Evolutionary conservation across 2,888 invertebrate species (phyloP).

Genomic region (Trypoxylon attenuatum): DNA sequence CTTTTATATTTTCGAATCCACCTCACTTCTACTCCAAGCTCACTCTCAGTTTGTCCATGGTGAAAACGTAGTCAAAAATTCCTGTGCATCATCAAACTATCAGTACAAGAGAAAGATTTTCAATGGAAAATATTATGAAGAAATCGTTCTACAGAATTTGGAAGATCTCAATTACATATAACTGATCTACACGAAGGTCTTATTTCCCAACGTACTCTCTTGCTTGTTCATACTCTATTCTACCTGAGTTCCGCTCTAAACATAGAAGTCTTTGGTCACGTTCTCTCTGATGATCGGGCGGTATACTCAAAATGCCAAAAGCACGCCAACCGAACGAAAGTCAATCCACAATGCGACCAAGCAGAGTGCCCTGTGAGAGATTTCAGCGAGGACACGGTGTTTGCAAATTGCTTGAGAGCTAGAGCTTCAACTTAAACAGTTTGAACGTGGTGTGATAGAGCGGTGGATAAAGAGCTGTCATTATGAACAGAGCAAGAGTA

Average conservation of each 20-base stretch:
- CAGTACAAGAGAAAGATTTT: constrained; percentile 53
- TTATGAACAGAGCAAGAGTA: no score
- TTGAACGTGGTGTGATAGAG: no score
- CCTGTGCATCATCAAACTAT: constrained; percentile 70
- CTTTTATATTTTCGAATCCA: constrained; percentile 64
- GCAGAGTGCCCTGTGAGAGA: no score
- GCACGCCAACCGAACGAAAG: no score
- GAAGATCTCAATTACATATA: not conserved
- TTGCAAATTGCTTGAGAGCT: no score
- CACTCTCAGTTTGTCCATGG: constrained; percentile 71
- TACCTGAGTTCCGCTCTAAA: not conserved
- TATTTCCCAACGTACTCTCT: not conserved
- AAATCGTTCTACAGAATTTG: not conserved
- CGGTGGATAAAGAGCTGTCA: no score
- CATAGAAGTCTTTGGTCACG: not conserved
- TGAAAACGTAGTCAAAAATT: constrained; percentile 70
- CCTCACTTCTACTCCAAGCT: constrained; percentile 71
- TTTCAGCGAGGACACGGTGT: no score
- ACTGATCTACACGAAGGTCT: not conserved
- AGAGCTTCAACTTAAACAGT: no score
- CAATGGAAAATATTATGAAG: constrained; percentile 39
- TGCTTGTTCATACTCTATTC: not conserved
- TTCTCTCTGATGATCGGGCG: no score
- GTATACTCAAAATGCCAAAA: no score
- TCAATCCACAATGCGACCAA: no score